A percentile compares a stretch with the other conserved stretches of the same genome.
Conservation (phyloP, 2,797 vertebrate genomes). For the Sorex maritimensis region DNA sequence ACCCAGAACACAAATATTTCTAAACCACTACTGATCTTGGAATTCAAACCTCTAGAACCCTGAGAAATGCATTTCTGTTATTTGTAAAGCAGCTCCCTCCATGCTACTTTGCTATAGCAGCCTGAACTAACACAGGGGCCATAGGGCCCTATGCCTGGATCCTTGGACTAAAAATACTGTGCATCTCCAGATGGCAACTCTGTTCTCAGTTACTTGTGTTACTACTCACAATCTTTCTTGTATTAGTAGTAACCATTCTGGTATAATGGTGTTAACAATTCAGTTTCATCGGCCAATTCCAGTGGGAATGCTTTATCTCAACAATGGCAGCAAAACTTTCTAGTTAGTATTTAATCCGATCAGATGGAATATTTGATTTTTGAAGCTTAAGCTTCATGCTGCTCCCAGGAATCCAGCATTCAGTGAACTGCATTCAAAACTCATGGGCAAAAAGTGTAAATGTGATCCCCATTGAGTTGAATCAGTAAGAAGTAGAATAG, state of each 20-base stretch:
- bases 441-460: neutral
- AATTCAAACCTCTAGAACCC: neutral
- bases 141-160: neutral
- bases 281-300: constrained; percentile 18
- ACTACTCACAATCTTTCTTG: neutral
- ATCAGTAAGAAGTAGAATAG: neutral
- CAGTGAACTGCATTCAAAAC: neutral
- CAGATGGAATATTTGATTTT: constrained; percentile 47
- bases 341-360: neutral
- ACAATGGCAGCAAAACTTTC: neutral
- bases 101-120: neutral
- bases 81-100: neutral
- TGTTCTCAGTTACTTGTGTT: neutral
- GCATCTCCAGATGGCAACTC: neutral
- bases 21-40: neutral
- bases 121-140: neutral
- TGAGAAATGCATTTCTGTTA: neutral
- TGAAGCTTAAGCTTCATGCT: neutral
- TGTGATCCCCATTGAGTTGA: neutral
- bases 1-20: neutral
- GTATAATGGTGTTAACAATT: neutral
- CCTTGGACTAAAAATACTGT: neutral
- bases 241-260: too few species aligned
- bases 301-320: constrained; percentile 25
- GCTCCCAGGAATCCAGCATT: neutral